Base-by-base conservation (phyloP, 2,797 vertebrate genomes). In the Notolepis coatsorum region DNA sequence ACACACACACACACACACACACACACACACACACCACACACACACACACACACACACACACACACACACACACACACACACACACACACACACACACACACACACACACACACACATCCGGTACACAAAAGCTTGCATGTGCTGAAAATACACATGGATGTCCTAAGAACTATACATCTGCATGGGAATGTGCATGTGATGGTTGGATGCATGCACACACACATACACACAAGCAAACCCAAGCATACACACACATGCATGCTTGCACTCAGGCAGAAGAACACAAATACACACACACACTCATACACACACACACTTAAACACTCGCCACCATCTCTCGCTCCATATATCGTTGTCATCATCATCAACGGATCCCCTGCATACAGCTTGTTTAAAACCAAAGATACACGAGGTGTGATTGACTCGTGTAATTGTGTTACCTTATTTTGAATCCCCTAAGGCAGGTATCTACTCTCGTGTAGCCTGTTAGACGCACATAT, bases 321-420 rank as follows among this genome's bases (percentile, higher is more conserved):
- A 25, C 43, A 46, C 12, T 56, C 13, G 13, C 35, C 18, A 25
- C 21, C 30, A 46, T 3, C 7, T 27, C 23, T 52, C 61, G 51
- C 12, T 10, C n/a, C n/a, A n/a, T n/a, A n/a, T n/a, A n/a, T n/a
- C n/a, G n/a, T 33, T 50, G 18, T 35, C 49, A 37, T 13, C 31
- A 37, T 35, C n/a, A 12, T 52, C 37, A 31, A 35, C 20, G n/a
- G 43, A 24, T 41, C n/a, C 10, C 18, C 7, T 15, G 15, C 43
- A 61, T 61, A 62, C 48, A 80, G 77, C 56, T 73, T 18, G 39
- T 31, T 27, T 53, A 51, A 43, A 72, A 68, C 30, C 12, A 69
- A 71, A 65, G 59, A 55, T 45, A 49, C 21, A 2, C 17, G n/a
- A 2, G 25, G 13, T 30, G 6, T 49, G 15, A 49, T 31, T 50